Conservation (phyloP, 1,140 invertebrate species). For the Drusus annulatus region DNA sequence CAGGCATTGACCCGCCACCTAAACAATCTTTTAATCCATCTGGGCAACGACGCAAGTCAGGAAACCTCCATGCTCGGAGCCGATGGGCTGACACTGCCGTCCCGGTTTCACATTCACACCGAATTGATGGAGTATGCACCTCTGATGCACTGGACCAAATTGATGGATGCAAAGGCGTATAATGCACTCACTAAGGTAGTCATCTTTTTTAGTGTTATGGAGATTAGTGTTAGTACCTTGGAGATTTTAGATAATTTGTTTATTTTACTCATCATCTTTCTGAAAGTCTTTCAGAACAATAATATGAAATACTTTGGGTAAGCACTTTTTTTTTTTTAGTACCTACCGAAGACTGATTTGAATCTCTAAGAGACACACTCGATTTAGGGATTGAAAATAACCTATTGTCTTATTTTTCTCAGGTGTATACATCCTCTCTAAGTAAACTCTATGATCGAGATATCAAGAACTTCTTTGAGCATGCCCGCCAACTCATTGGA, state of each 20-base stretch:
- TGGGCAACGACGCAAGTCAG: constrained; percentile 72
- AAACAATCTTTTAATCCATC: constrained; percentile 94
- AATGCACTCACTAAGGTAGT: constrained; percentile 78
- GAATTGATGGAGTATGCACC: constrained; percentile 89
- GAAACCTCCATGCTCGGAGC: constrained; percentile 59
- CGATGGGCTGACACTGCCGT: constrained; percentile 81
- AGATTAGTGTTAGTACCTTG: no score
- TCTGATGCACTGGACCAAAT: constrained; percentile 92
- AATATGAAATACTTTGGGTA: no score
- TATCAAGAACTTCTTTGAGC: constrained; percentile 84
- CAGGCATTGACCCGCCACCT: constrained; percentile 87
- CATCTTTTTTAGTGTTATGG: no score
- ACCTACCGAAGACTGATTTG: no score
- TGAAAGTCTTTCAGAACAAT: no score
- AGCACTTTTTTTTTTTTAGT: no score
- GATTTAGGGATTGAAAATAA: no score
- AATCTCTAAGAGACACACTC: no score
- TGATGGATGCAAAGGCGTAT: constrained; percentile 88
- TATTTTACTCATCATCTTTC: no score
- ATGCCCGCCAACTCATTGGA: constrained; percentile 73
- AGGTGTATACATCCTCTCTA: constrained; percentile 83
- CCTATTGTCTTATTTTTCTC: not conserved
- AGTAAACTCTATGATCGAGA: constrained; percentile 90
- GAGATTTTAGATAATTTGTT: no score
- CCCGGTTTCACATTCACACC: constrained; percentile 84